Percentiles rank a stretch among this genome's conserved stretches.
These are phyloP conservation scores for Podarcis muralis DNA, from an alignment of 2,113 vertebrate species.

Conservation along the genomic window DNA sequence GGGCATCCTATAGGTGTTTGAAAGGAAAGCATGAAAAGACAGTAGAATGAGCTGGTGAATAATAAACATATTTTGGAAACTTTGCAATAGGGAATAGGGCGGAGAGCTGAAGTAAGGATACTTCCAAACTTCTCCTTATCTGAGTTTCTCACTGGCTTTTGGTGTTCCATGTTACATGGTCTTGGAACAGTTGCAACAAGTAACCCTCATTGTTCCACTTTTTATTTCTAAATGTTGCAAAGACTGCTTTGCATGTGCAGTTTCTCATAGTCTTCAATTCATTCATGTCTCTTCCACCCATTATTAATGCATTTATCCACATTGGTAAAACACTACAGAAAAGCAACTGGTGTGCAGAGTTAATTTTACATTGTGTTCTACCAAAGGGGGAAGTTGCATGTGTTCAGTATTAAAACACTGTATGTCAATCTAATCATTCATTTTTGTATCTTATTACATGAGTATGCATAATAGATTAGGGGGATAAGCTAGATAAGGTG, in stretches of 20 bases:
- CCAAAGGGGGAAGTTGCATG: not conserved
- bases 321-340: not conserved
- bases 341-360: not conserved
- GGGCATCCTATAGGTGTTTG: not conserved
- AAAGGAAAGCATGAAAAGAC: not conserved
- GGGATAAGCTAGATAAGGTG: not conserved
- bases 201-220: not conserved
- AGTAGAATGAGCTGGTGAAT: not conserved
- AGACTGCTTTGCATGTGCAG: not conserved
- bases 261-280: not conserved
- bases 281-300: not conserved
- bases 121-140: not conserved
- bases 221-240: not conserved
- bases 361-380: not conserved
- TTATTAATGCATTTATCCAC: not conserved
- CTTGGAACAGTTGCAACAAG: not conserved
- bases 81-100: not conserved
- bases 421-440: not conserved
- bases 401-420: not conserved
- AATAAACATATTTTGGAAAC: not conserved
- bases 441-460: not conserved
- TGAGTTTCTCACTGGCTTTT: not conserved
- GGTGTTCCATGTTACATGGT: not conserved
- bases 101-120: not conserved
- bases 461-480: not conserved